These are phyloP conservation scores for Polylopha cassiicola DNA, from an alignment of 2,888 invertebrate genomes.

Conservation along the genomic window DNA sequence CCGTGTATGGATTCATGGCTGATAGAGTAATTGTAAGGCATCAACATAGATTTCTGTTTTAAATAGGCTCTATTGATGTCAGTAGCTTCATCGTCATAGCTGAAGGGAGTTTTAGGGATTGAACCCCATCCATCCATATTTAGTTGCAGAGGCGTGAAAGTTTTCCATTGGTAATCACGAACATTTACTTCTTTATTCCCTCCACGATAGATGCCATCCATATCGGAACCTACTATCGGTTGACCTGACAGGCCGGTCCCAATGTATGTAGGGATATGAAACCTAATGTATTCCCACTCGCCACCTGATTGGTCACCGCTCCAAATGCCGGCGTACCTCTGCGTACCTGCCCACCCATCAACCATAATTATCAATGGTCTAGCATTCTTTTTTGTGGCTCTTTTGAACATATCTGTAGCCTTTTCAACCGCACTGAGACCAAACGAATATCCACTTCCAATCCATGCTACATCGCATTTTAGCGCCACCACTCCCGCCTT, in stretches of 20 bases:
- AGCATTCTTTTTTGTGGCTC: conserved; percentile 35
- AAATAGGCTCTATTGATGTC: conserved; percentile 62
- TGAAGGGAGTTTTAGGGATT: conserved; percentile 59
- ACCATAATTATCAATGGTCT: conserved; percentile 64
- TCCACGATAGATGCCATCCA: conserved; percentile 67
- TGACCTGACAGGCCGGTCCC: conserved; percentile 64
- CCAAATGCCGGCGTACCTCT: conserved; percentile 64
- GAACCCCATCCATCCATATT: conserved; percentile 72
- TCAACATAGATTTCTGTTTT: conserved; percentile 61
- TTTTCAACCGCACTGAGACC: conserved; percentile 59
- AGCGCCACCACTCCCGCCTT: conserved; percentile 57
- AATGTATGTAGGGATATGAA: conserved; percentile 67
- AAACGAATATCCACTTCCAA: conserved; percentile 64
- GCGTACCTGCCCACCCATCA: conserved; percentile 70
- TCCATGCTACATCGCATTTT: conserved; percentile 71
- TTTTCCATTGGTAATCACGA: conserved; percentile 68
- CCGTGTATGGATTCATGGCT: conserved; percentile 51
- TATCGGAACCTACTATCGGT: conserved; percentile 63
- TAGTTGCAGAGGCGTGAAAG: conserved; percentile 65
- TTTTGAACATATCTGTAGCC: conserved; percentile 49
- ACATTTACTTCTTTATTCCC: conserved; percentile 51
- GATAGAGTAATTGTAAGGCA: conserved; percentile 66
- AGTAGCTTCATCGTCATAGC: conserved; percentile 52
- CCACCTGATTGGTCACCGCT: conserved; percentile 68
- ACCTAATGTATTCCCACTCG: conserved; percentile 67